Base-by-base conservation (phyloP, 1,140 invertebrate species). In the Caerostris darwini region DNA sequence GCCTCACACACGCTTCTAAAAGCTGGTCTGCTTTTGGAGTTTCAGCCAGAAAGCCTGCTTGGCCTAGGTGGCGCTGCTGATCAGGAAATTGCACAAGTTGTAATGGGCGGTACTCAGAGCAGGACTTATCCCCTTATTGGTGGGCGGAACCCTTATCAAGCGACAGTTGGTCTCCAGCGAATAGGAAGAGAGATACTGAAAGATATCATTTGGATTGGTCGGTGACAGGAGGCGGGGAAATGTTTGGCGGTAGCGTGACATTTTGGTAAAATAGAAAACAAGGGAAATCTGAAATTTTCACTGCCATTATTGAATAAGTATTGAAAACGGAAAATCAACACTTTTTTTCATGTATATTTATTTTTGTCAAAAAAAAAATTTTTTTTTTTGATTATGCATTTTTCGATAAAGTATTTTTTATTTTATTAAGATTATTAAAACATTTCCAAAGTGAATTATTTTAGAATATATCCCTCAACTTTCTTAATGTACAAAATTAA, bases 141-240 rank as follows among this genome's bases (percentile, higher is more conserved):
- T 71, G 53, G 92, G 92, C 92, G 92, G 86, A 83, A 69, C 92
- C n/a, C 92, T 93, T 87, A 93, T 93, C 92, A 93, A 91, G 92
- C 81, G 81, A 93, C 92, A 93, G 92, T 83, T 93, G 92, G 57
- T 86, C n/a, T 19, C 19, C 61, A 10, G 19, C 92, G 53, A 93
- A 93, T 93, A 14, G 6, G 82, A 19, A 19, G 10, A 61, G 83
- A n/a, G 82, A n/a, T n/a, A 7, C 8, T 34, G 17, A 58, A 17
- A 54, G 10, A 71, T 67, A 67, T 34, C 53, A 10, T 14, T 87
- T 50, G 71, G 59, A 93, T 93, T 93, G 92, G 92, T n/a, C 57
- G 53, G 10, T 77, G 71, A 77, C 10, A 77, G 59, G 14, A 57
- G 59, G 77, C 90, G 90, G 83, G 59, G 90, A 83, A 54, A 53